Percentiles rank a stretch among this genome's conserved stretches.
Conservation (phyloP, 2,888 invertebrate genomes). For the Sialis lutaria region DNA sequence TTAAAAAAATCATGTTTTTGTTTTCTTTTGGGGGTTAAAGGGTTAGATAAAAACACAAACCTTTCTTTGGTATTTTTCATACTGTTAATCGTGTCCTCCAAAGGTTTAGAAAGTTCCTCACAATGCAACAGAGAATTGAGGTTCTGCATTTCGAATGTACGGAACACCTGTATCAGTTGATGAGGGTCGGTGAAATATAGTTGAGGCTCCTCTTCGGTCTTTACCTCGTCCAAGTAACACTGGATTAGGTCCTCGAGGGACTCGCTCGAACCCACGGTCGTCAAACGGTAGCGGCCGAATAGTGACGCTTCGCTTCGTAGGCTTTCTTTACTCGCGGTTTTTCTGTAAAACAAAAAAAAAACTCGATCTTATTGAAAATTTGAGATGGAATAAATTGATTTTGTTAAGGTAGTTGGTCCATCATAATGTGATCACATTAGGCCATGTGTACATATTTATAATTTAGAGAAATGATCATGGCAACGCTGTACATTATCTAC, state of each 20-base stretch:
- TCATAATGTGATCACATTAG: no score
- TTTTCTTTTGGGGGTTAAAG: no score
- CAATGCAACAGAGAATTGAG: conserved; percentile 41
- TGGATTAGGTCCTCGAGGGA: conserved; percentile 23
- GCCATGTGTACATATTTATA: no score
- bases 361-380: no score
- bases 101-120: conserved; percentile 33
- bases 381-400: no score
- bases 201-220: conserved; percentile 27
- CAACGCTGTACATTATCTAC: no score
- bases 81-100: conserved; percentile 28
- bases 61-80: conserved; percentile 26
- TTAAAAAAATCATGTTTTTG: no score
- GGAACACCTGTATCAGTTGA: conserved; percentile 36
- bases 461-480: no score
- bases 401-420: no score
- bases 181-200: conserved; percentile 37
- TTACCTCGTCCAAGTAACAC: conserved; percentile 30
- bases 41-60: background rate
- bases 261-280: conserved; percentile 14
- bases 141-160: conserved; percentile 42
- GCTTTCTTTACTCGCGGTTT: conserved; percentile 1
- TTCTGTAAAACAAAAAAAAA: no score
- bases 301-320: conserved; percentile 11
- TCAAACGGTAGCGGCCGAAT: conserved; percentile 15